Percentiles rank a stretch among this genome's conserved stretches.
Evolutionary conservation across 2,113 vertebrate species (phyloP).

Genomic region (Saimiri boliviensis): DNA sequence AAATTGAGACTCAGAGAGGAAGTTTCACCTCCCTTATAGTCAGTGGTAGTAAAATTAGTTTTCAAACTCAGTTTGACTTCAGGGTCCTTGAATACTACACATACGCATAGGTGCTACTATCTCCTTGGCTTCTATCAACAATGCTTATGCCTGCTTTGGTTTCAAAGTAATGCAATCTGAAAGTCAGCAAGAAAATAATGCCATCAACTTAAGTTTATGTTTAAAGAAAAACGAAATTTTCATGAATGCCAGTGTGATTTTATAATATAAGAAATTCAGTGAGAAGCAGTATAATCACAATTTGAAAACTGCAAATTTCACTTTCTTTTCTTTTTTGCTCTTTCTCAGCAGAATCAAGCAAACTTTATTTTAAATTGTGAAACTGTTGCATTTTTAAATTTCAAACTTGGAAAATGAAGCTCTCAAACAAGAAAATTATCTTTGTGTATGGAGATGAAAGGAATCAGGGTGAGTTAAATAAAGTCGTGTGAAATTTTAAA

Average conservation of each 20-base stretch:
- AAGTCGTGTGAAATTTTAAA: neutral
- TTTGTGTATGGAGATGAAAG: neutral
- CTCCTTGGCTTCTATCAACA: fast-evolving
- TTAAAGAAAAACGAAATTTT: neutral
- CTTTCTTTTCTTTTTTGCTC: no score
- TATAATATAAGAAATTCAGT: neutral
- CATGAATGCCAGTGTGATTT: neutral
- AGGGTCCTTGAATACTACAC: no score
- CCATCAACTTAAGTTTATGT: neutral
- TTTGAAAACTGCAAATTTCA: neutral
- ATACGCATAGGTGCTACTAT: fast-evolving
- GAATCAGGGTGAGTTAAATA: neutral
- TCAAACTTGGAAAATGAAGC: neutral
- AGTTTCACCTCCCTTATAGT: no score
- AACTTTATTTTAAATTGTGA: neutral
- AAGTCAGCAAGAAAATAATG: neutral
- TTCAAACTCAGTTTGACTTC: no score
- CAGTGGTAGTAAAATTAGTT: neutral
- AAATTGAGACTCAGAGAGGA: neutral
- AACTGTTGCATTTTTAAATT: neutral
- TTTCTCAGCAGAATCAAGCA: no score
- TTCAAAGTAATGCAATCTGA: no score
- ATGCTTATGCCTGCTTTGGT: fast-evolving
- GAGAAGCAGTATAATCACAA: neutral
- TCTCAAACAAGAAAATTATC: neutral